Base-by-base conservation (phyloP, 2,888 invertebrate genomes). In the Drosophila mayaguana region DNA sequence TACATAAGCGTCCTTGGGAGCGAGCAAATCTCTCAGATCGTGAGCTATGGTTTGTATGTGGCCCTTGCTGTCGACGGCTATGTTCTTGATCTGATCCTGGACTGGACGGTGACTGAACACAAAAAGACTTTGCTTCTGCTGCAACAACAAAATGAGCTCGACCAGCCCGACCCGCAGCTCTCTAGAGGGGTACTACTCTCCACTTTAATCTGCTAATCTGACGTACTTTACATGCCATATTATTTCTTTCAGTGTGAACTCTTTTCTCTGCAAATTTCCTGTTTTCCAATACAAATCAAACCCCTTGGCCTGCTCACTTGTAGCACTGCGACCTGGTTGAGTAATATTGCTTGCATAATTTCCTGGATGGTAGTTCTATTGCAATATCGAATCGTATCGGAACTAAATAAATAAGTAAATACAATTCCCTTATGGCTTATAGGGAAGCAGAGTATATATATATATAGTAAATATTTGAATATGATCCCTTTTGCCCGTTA, bases 171-270 rank as follows among this genome's bases (percentile, higher is more conserved):
- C 16, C 12, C 0, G 1, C 51, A 60, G 9, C 22, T 67, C 6
- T 42, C 45, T 2, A 53, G 57, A 48, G 51, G 20, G 67, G 80
- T 79, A 76, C 3, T 53, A 38, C 8, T 14, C 7, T n/a, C 16
- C 25, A 12, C 14, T 6, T 14, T 2, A 5, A 6, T n/a, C 40
- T 3, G 3, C 25, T n/a, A n/a, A n/a, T 25, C 2, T n/a, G 7
- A 3, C 11, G n/a, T 25, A n/a, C 22, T 25, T 11, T 25, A 42
- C 6, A 20, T 18, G 5, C 3, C 2, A n/a, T 12, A 4, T 6
- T 1, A 14, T 76, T 70, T 61, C 36, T 76, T 80, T 42, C 77
- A 79, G 79, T 79, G 36, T 38, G 62, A 80, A 5, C 45, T 63
- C 0, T 63, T 68, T 28, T 63, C 62, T 9, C 53, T 80, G 12